phyloP scores from a whole-genome alignment of 2,888 invertebrate genomes.

The Cerastis rubricosa region DNA sequence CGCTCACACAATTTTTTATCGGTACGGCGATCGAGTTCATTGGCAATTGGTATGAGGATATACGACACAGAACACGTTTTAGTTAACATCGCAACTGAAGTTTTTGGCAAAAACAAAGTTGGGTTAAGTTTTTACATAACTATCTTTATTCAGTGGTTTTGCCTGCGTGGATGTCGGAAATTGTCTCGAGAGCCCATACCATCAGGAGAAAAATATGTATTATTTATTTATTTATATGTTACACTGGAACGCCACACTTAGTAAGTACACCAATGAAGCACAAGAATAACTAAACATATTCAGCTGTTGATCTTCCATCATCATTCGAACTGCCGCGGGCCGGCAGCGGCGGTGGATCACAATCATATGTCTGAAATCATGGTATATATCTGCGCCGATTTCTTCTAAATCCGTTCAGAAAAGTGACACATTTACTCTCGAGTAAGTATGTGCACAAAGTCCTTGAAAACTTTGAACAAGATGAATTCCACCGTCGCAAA shows the following conservation, averaged over 20 bases:
- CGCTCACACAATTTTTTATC: constrained; percentile 9
- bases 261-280: too few relatives aligned
- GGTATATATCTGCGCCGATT: background rate
- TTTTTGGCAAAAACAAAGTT: constrained; percentile 3
- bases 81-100: background rate
- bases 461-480: background rate
- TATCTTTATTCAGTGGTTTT: background rate
- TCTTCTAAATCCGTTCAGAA: background rate
- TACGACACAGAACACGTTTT: constrained; percentile 12
- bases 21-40: constrained; percentile 11
- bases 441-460: background rate
- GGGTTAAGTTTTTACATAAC: background rate
- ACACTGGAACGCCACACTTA: too few relatives aligned
- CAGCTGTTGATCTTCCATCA: too few relatives aligned
- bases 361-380: background rate
- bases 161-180: background rate
- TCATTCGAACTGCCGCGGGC: too few relatives aligned
- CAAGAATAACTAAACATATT: too few relatives aligned
- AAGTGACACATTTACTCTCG: background rate
- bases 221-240: too few relatives aligned
- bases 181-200: background rate
- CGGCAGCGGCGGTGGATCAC: too few relatives aligned
- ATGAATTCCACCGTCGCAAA: background rate
- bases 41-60: constrained; percentile 15
- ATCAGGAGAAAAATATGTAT: too few relatives aligned